Percentiles rank a stretch among this genome's conserved stretches.
Evolutionary conservation across 2,888 invertebrate genomes (phyloP).

Genomic region (Watsonalla binaria): DNA sequence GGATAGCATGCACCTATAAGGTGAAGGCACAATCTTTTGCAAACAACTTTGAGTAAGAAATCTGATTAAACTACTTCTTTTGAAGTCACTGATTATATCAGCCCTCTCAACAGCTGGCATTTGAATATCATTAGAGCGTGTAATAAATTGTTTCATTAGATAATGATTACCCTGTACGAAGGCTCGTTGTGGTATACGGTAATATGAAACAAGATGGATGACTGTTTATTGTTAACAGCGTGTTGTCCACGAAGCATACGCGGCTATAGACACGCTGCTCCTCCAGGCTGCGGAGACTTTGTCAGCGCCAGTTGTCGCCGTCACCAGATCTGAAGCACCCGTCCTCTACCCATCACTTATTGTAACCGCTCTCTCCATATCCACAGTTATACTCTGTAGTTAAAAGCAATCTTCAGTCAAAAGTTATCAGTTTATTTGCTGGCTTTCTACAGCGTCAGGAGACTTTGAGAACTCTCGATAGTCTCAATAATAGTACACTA

Average conservation of each 20-base stretch:
- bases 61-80: too few species aligned
- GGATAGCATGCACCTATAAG: too few species aligned
- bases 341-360: background rate
- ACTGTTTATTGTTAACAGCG: constrained; percentile 37
- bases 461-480: background rate
- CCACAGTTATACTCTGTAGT: background rate
- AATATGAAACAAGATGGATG: background rate
- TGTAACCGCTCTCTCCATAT: background rate
- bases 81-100: too few species aligned
- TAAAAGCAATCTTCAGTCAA: background rate
- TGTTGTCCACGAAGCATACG: constrained; percentile 63
- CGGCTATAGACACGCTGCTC: constrained; percentile 62
- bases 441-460: too few species aligned
- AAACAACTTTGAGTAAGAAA: too few species aligned
- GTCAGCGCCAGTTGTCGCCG: constrained; percentile 15
- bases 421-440: background rate
- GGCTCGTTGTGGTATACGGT: background rate
- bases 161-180: background rate
- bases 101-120: too few species aligned
- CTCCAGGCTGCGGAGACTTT: constrained; percentile 39
- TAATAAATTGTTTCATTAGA: background rate
- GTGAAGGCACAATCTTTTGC: too few species aligned
- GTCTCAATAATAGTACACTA: background rate
- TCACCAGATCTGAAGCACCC: constrained; percentile 14
- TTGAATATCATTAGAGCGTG: too few species aligned